Conservation (phyloP, 2,113 vertebrate species). For the Raja brachyura region DNA sequence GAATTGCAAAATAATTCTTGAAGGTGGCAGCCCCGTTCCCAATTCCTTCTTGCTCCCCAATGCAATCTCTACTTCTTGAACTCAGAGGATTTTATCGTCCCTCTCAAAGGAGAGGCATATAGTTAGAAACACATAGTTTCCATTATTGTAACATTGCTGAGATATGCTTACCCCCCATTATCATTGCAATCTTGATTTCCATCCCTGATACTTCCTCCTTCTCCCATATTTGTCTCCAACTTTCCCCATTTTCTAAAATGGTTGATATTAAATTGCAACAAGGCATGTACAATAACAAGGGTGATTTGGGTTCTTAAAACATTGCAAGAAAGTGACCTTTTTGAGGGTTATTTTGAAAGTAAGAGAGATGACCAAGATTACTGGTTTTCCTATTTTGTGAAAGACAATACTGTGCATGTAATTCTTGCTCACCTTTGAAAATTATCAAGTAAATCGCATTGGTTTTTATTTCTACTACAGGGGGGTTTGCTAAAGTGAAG, state of each 20-base stretch:
- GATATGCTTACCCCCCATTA: not conserved
- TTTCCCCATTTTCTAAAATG: too few relatives aligned
- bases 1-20: not conserved
- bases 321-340: not conserved
- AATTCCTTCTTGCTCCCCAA: not conserved
- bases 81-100: not conserved
- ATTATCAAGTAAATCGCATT: not conserved
- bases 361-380: not conserved
- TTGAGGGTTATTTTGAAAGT: not conserved
- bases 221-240: not conserved
- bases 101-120: not conserved
- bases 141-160: not conserved
- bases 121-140: not conserved
- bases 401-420: not conserved
- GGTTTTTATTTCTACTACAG: constrained; percentile 50
- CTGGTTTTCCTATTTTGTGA: not conserved
- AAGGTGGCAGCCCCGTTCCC: not conserved
- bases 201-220: not conserved
- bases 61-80: not conserved
- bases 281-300: not conserved
- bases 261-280: not conserved
- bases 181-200: not conserved
- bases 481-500: constrained; percentile 94
- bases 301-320: not conserved
- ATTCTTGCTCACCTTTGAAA: not conserved